phyloP scores from a whole-genome alignment of 2,888 invertebrate genomes.

The Tenthredo amoena region DNA sequence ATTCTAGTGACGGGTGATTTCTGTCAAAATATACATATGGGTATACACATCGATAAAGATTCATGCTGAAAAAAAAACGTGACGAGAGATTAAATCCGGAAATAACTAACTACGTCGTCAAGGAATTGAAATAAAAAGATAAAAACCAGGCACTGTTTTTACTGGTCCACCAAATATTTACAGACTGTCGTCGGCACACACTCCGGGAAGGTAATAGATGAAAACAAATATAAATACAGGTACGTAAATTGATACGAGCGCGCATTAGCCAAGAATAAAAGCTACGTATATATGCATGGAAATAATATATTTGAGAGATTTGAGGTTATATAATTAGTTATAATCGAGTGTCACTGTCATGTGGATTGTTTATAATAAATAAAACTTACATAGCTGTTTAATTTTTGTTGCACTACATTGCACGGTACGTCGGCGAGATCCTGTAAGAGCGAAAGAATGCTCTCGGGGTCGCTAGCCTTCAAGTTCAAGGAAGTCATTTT shows the following conservation, averaged over 20 bases:
- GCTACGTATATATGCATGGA: not conserved
- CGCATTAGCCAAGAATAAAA: not conserved
- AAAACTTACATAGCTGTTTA: slow-evolving; percentile 82
- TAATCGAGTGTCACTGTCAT: not conserved
- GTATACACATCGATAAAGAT: not conserved
- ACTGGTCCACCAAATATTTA: slow-evolving; percentile 31
- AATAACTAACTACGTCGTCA: slow-evolving; percentile 29
- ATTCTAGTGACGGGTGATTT: slow-evolving; percentile 6
- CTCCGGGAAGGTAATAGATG: slow-evolving; percentile 17
- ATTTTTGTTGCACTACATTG: slow-evolving; percentile 80
- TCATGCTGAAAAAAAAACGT: not conserved
- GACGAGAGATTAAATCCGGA: not conserved
- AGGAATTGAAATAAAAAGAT: slow-evolving; percentile 3
- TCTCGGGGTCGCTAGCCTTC: slow-evolving; percentile 56
- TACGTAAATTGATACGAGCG: not conserved
- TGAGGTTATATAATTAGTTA: slow-evolving; percentile 34
- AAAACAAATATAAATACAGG: slow-evolving; percentile 26
- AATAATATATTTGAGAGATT: slow-evolving; percentile 23
- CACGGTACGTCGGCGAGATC: slow-evolving; percentile 68
- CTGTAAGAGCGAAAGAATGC: slow-evolving; percentile 66
- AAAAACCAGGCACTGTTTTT: not conserved
- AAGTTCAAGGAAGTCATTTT: slow-evolving; percentile 60
- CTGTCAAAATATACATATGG: not conserved
- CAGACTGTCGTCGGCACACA: slow-evolving; percentile 24
- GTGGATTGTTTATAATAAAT: not conserved